phyloP scores from a whole-genome alignment of 2,797 vertebrate genomes.

The Fratercula arctica region DNA sequence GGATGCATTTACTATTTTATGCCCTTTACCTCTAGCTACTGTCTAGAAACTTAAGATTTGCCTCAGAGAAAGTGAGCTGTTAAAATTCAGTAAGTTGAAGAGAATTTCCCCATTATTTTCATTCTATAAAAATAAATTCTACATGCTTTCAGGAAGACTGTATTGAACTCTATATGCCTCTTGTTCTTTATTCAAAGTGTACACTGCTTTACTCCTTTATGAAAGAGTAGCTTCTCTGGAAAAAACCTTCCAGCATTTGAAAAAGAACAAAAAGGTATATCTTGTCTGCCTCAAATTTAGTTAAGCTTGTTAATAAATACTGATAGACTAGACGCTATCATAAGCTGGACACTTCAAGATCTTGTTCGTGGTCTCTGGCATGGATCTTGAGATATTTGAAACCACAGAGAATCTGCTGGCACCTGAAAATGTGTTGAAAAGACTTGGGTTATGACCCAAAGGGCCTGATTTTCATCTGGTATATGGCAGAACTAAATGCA shows the following conservation, averaged over 20 bases:
- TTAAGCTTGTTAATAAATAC: neutral
- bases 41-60: neutral
- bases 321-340: neutral
- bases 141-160: neutral
- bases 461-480: neutral
- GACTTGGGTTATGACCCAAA: neutral
- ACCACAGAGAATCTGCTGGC: neutral
- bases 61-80: neutral
- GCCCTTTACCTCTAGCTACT: neutral
- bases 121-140: neutral
- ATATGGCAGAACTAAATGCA: neutral
- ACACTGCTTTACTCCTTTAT: neutral
- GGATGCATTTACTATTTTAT: neutral
- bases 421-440: conserved; percentile 8
- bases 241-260: neutral
- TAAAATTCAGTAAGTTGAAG: neutral
- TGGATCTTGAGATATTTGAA: neutral
- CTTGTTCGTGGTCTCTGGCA: neutral
- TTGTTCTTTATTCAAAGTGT: neutral
- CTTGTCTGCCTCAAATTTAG: neutral
- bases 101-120: neutral
- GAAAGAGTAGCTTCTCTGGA: neutral
- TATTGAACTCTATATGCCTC: neutral
- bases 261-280: neutral
- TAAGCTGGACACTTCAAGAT: neutral